Evolutionary conservation across 2,113 vertebrate genomes (phyloP).

Genomic region (Silurus asotus): DNA sequence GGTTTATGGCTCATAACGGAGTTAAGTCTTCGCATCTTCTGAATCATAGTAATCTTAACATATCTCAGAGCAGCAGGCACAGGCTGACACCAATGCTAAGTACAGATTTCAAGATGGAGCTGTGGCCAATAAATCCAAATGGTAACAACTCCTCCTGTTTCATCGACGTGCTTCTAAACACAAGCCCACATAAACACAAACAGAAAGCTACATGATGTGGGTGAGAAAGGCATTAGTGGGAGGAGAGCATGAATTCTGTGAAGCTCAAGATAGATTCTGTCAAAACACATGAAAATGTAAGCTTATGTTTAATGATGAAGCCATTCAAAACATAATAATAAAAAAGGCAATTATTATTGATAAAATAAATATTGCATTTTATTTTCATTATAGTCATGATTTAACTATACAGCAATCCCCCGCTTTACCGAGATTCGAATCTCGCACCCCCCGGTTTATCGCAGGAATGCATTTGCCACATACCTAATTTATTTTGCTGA

Average conservation of each 20-base stretch:
- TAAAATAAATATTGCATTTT: not conserved
- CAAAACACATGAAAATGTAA: not conserved
- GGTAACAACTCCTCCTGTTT: slow-evolving; percentile 1
- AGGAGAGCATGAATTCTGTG: not conserved
- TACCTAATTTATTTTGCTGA: no score
- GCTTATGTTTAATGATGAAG: not conserved
- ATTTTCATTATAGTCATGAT: not conserved
- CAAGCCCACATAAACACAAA: slow-evolving; percentile 30
- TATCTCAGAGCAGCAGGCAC: not conserved
- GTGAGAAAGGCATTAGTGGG: slow-evolving; percentile 1
- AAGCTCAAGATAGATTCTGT: not conserved
- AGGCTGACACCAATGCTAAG: not conserved
- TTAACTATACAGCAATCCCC: not conserved
- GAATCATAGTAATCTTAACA: slow-evolving; percentile 1
- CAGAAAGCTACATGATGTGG: slow-evolving; percentile 8
- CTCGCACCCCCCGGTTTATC: no score
- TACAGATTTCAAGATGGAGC: not conserved
- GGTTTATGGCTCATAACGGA: not conserved
- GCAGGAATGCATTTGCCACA: no score
- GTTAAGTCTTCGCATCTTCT: not conserved
- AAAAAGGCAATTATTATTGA: not conserved
- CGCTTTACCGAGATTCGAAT: no score
- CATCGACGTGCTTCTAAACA: slow-evolving; percentile 4
- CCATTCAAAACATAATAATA: not conserved
- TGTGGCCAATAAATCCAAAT: not conserved